phyloP scores from a whole-genome alignment of 2,113 vertebrate genomes.

The Siniperca chuatsi region DNA sequence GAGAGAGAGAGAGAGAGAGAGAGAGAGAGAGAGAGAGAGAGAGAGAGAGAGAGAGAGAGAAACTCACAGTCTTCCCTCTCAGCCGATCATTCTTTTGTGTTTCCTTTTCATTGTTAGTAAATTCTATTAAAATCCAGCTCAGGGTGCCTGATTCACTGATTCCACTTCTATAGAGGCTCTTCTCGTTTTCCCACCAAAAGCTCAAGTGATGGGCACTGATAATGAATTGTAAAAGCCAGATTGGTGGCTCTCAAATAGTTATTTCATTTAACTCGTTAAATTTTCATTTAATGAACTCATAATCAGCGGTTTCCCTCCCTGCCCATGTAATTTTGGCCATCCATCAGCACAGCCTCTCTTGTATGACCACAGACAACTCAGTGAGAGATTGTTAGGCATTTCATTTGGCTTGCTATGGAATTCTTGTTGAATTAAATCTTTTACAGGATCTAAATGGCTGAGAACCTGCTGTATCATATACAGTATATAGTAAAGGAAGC shows the following conservation, averaged over 20 bases:
- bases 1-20: not conserved
- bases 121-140: constrained; percentile 42
- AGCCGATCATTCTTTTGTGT: not conserved
- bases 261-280: constrained; percentile 33
- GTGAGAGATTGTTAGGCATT: constrained; percentile 6
- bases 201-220: constrained; percentile 5
- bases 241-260: constrained; percentile 34
- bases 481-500: not conserved
- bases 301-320: constrained; percentile 22
- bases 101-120: constrained; percentile 27
- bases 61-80: constrained; percentile 2
- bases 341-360: constrained; percentile 12
- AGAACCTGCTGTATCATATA: not conserved
- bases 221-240: constrained; percentile 33
- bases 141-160: constrained; percentile 27
- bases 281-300: constrained; percentile 42
- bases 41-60: not conserved
- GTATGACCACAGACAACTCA: not conserved
- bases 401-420: not conserved
- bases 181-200: constrained; percentile 28
- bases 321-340: constrained; percentile 16
- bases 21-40: not conserved
- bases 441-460: not conserved
- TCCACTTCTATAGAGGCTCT: constrained; percentile 17
- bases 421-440: not conserved